Evolutionary conservation across 2,888 invertebrate species (phyloP).

Genomic region (Eupithecia subfuscata): DNA sequence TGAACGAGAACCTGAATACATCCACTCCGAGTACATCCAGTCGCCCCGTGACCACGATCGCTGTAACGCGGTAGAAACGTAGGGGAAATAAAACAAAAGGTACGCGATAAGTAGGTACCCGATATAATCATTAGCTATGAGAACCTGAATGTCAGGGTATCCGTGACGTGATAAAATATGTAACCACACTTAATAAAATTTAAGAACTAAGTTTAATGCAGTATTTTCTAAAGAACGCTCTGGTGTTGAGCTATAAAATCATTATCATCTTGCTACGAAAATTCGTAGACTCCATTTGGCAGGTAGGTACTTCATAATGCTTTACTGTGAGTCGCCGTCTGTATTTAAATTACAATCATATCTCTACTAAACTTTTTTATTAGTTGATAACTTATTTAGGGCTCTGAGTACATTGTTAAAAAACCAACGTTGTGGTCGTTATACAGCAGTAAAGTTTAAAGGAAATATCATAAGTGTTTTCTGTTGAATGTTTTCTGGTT

Average conservation of each 20-base stretch:
- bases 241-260: neutral
- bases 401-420: slow-evolving; percentile 17
- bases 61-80: too few species aligned
- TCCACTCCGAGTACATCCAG: too few species aligned
- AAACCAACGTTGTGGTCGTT: slow-evolving; percentile 24
- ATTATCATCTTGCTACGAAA: slow-evolving; percentile 32
- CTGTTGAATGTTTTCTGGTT: slow-evolving; percentile 22
- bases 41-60: too few species aligned
- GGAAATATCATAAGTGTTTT: slow-evolving; percentile 28
- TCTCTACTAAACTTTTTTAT: slow-evolving; percentile 17
- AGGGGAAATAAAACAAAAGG: too few species aligned
- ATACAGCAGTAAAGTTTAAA: slow-evolving; percentile 25
- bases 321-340: neutral
- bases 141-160: too few species aligned
- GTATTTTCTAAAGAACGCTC: neutral
- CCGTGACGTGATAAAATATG: neutral
- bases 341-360: slow-evolving; percentile 2
- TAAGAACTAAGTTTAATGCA: neutral
- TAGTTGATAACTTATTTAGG: slow-evolving; percentile 28
- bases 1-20: too few species aligned
- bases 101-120: too few species aligned
- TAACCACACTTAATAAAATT: neutral
- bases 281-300: slow-evolving; percentile 17
- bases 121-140: too few species aligned
- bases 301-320: neutral